Evolutionary conservation across 2,888 invertebrate species (phyloP), one percentile per base, ranked within the genome.

Genomic region (Carcina quercana): DNA sequence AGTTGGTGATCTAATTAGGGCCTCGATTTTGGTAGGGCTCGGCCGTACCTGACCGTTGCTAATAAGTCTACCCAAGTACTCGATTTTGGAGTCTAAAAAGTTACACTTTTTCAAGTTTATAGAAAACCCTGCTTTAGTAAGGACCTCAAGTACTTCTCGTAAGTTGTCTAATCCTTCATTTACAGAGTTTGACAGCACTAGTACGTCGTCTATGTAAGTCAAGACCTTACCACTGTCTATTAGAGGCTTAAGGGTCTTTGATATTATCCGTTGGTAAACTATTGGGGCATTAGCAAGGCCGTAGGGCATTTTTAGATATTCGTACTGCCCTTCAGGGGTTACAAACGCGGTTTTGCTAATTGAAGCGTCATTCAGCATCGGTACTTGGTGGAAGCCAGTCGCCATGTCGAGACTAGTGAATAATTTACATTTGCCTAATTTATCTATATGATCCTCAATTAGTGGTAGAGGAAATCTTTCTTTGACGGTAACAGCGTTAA

Each of bases 21-120:
- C 7, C 10, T 28, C 4, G 5, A 26, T 28, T 13, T 34, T 34
- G 7, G 12, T 20, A n/a, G 13, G 8, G 1, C 34, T 29, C 3
- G 34, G 34, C 25, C 25, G 6, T 2, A 34, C 19, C 1, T 29
- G 29, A 4, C 5, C 13, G 3, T 10, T 5, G 12, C 13, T 13
- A 13, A 34, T 25, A 11, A 29, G 29, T n/a, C 20, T 29, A 10
- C 34, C 34, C 5, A 34, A 14, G 11, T 29, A 34, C 5, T 34
- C 25, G 7, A 34, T 25, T 8, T 13, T 28, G 3, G 19, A 12
- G n/a, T 21, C 19, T 2, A 30, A 15, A 17, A 34, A 34, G 10
- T 25, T 11, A 10, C 29, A 34, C 12, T 34, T 34, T 1, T 11
- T n/a, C 1, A 34, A 13, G 10, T 34, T 34, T 8, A 34, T n/a